Evolutionary conservation across 2,888 invertebrate genomes (phyloP).

Genomic region (Torymus tubicola): DNA sequence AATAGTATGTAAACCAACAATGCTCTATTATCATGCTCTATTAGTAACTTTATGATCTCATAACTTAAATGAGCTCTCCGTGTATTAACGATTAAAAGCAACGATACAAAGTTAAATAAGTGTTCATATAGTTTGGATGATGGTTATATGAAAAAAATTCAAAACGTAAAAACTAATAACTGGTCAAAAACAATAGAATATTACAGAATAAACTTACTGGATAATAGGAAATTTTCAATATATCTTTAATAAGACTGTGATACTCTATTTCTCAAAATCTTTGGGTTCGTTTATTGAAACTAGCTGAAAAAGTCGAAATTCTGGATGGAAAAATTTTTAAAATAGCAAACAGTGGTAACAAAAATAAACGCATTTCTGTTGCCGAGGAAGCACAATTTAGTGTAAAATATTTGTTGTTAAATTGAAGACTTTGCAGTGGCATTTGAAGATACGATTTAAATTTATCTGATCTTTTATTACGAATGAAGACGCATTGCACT

Average conservation of each 20-base stretch:
- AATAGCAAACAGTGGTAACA: not conserved
- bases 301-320: not conserved
- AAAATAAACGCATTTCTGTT: not conserved
- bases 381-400: no score
- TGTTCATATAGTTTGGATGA: not conserved
- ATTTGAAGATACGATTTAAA: not conserved
- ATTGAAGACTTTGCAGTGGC: no score
- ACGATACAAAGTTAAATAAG: not conserved
- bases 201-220: no score
- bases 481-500: not conserved
- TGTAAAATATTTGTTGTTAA: no score
- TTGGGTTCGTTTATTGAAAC: not conserved
- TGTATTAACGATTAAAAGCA: not conserved
- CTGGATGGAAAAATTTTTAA: not conserved
- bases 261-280: slow-evolving; percentile 8
- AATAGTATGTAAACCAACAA: no score
- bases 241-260: slow-evolving; percentile 26
- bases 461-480: slow-evolving; percentile 38
- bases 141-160: not conserved
- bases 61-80: no score
- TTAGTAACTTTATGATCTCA: no score
- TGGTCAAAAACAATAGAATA: no score
- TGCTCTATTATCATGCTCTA: no score
- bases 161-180: no score
- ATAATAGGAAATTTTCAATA: slow-evolving; percentile 27